Evolutionary conservation across 1,140 invertebrate species (phyloP), one percentile per base, ranked within the genome.

Genomic region (Drosophila pectinifera): DNA sequence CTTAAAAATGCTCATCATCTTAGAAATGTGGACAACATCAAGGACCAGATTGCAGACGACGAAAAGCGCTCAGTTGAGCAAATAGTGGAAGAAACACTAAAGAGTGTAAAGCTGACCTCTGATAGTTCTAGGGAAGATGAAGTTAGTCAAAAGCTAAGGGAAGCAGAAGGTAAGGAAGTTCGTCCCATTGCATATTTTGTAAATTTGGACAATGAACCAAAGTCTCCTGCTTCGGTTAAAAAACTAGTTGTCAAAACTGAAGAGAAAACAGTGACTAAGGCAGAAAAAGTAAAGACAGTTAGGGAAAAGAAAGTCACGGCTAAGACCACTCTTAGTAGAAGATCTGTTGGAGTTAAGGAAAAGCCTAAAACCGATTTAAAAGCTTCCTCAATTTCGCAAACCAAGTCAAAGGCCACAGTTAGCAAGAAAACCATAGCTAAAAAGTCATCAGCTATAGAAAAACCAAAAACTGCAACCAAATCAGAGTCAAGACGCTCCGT

Each of bases 111-210:
- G 24, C 4, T 61, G 1, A 36, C 53, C 5, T 26, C 18, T 20
- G 18, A 24, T 11, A 36, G 11, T 2, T 16, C 45, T n/a, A 14
- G 7, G 41, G 18, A 64, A 38, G 54, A 63, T 1, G 42, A 63
- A 22, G 10, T n/a, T 7, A 7, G 0, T n/a, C 0, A 4, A 0
- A 36, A 36, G 6, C 0, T 16, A n/a, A 39, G 41, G 1, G 43
- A 18, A 34, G 14, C 1, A 34, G 73, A 65, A 11, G 11, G n/a
- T 16, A 78, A 70, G 36, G 85, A 90, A 59, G 78, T 76, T 51
- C 74, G 63, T 5, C 86, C 83, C 3, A 46, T 91, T 43, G 83
- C 88, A 5, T 91, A 91, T 53, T 91, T 91, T 68, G 88, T 91
- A 8, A 88, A 91, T 13, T 56, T 91, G 31, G 73, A 78, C 26